These are phyloP conservation scores for Tupaia chinensis DNA, from an alignment of 2,113 vertebrate species.

Conservation along the genomic window DNA sequence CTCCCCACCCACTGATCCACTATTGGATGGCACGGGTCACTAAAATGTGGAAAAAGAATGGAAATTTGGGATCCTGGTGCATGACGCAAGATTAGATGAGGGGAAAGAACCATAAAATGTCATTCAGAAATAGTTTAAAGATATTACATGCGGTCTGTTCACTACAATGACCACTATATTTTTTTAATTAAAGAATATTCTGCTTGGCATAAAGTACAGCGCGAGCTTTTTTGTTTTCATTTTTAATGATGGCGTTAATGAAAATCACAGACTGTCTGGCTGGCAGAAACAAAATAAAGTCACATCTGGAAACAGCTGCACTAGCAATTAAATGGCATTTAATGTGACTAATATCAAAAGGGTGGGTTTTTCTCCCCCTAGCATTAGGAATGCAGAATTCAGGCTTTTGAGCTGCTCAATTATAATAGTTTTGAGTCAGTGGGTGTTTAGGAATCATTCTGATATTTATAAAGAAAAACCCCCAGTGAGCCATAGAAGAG, in stretches of 20 bases:
- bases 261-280: slow-evolving; percentile 64
- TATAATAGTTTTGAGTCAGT: slow-evolving; percentile 70
- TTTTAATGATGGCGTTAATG: slow-evolving; percentile 69
- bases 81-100: not conserved
- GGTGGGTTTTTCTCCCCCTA: slow-evolving; percentile 35
- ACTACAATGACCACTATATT: not conserved
- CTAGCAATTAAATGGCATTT: slow-evolving; percentile 76
- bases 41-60: slow-evolving; percentile 12
- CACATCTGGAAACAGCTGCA: slow-evolving; percentile 80
- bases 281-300: slow-evolving; percentile 73
- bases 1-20: not conserved
- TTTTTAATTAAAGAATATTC: slow-evolving; percentile 49
- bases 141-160: slow-evolving; percentile 11
- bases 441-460: slow-evolving; percentile 70
- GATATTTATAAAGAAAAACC: slow-evolving; percentile 72
- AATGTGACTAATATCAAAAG: slow-evolving; percentile 79
- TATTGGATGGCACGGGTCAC: not conserved
- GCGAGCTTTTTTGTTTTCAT: slow-evolving; percentile 11
- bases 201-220: not conserved
- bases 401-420: slow-evolving; percentile 13
- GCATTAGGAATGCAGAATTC: slow-evolving; percentile 64
- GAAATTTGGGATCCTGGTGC: not conserved
- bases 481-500: slow-evolving; percentile 54
- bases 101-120: not conserved
- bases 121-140: slow-evolving; percentile 44